A percentile compares a stretch with the other conserved stretches of the same genome.
Conservation (phyloP, 2,888 invertebrate species). For the Bembecia ichneumoniformis region DNA sequence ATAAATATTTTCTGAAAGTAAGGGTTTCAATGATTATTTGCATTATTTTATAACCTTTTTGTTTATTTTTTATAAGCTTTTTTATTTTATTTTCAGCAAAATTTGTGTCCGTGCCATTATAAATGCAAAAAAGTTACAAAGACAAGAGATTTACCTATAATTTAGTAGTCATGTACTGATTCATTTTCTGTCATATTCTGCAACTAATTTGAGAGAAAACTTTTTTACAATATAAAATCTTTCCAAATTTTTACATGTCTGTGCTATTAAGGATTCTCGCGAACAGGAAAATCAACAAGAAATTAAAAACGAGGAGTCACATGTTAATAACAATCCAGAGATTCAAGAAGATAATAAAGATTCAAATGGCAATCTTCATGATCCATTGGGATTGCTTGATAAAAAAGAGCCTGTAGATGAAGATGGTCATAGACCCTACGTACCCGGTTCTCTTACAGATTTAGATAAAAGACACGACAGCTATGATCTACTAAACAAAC, state of each 20-base stretch:
- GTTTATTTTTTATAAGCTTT: conserved; percentile 2
- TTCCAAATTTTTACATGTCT: conserved; percentile 54
- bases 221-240: conserved; percentile 1
- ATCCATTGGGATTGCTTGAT: conserved; percentile 38
- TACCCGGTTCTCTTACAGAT: conserved; percentile 71
- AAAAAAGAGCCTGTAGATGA: conserved; percentile 41
- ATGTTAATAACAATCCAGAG: conserved; percentile 12
- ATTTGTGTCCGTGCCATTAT: conserved; percentile 43
- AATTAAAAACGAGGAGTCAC: conserved; percentile 8
- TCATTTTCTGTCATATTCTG: background rate
- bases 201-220: too few species aligned
- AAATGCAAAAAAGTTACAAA: conserved; percentile 18
- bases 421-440: conserved; percentile 56
- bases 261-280: conserved; percentile 44
- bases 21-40: too few species aligned
- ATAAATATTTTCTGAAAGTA: too few species aligned
- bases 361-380: conserved; percentile 18
- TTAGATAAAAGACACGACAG: conserved; percentile 61
- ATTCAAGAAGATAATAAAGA: conserved; percentile 3
- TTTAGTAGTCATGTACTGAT: background rate
- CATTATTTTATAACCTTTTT: background rate
- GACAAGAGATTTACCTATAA: background rate
- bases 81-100: conserved; percentile 45
- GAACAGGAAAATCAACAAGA: conserved; percentile 18
- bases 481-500: conserved; percentile 53